A percentile compares a stretch with the other conserved stretches of the same genome.
phyloP scores from a whole-genome alignment of 2,888 invertebrate genomes.

The Biston stratarius region DNA sequence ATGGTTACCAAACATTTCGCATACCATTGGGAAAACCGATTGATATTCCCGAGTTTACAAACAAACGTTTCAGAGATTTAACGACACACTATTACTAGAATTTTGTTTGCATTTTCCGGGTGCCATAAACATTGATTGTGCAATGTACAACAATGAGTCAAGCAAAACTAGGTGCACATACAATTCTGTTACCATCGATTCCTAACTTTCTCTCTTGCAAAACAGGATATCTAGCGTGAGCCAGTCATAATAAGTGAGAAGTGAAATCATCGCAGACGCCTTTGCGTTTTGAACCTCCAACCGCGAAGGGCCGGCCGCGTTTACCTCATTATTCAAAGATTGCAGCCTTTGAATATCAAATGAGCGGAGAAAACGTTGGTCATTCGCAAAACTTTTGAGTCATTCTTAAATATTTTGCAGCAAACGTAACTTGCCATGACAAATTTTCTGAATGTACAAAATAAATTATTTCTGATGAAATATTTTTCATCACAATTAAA shows the following conservation, averaged over 20 bases:
- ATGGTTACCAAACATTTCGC: conserved; percentile 21
- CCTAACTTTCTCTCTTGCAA: conserved; percentile 62
- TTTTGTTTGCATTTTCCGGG: conserved; percentile 24
- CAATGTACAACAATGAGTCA: conserved; percentile 57
- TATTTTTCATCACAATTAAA: neutral
- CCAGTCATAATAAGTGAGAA: conserved; percentile 50
- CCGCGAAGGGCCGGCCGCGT: conserved; percentile 26
- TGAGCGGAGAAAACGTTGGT: conserved; percentile 19
- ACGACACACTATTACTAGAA: conserved; percentile 28
- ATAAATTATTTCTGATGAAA: conserved; percentile 3
- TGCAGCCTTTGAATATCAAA: conserved; percentile 28
- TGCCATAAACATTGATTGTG: conserved; percentile 26
- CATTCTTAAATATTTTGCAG: conserved; percentile 26
- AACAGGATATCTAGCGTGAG: conserved; percentile 54
- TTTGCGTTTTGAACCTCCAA: conserved; percentile 20
- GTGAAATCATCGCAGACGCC: conserved; percentile 46
- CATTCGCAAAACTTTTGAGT: conserved; percentile 29
- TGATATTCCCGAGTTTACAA: conserved; percentile 47
- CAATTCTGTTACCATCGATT: conserved; percentile 47
- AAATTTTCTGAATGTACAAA: neutral
- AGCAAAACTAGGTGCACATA: conserved; percentile 43
- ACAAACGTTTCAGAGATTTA: neutral
- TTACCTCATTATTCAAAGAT: conserved; percentile 31
- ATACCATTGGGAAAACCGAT: conserved; percentile 27
- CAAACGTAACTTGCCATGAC: conserved; percentile 1